Percentiles rank a stretch among this genome's conserved stretches.
Evolutionary conservation across 2,113 vertebrate genomes (phyloP).

Genomic region (Desmodus rotundus): DNA sequence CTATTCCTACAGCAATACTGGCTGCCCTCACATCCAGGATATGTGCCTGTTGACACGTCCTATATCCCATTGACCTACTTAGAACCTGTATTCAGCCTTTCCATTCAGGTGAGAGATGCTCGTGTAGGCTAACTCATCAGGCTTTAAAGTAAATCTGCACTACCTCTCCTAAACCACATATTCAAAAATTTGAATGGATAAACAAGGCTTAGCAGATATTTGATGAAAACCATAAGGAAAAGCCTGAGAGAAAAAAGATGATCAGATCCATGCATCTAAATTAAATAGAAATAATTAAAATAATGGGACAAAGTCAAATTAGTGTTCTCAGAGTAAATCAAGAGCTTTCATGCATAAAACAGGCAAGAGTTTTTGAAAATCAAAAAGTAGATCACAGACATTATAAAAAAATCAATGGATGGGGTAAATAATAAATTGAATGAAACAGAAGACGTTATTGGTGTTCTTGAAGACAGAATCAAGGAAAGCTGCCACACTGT

Average conservation of each 20-base stretch:
- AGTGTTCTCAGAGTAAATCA: not conserved
- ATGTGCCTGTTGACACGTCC: not conserved
- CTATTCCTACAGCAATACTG: not conserved
- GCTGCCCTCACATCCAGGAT: not conserved
- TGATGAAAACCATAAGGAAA: not conserved
- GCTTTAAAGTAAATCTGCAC: not conserved
- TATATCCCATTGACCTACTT: fast-evolving
- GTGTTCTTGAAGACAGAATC: not conserved
- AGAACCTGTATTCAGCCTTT: not conserved
- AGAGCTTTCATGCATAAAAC: not conserved
- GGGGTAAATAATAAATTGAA: not conserved
- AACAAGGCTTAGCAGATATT: not conserved
- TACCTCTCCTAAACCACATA: not conserved
- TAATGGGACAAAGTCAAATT: not conserved
- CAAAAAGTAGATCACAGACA: not conserved
- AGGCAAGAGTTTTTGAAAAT: conserved; percentile 9
- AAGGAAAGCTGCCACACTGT: not conserved
- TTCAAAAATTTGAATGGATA: not conserved
- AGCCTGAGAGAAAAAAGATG: not conserved
- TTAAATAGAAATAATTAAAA: conserved; percentile 3
- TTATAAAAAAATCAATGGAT: not conserved
- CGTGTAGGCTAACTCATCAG: not conserved
- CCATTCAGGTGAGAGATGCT: not conserved
- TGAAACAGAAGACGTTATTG: not conserved
- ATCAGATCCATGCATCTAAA: not conserved